A percentile compares a stretch with the other conserved stretches of the same genome.
Conservation (phyloP, 2,113 vertebrate species). For the Psophia crepitans region DNA sequence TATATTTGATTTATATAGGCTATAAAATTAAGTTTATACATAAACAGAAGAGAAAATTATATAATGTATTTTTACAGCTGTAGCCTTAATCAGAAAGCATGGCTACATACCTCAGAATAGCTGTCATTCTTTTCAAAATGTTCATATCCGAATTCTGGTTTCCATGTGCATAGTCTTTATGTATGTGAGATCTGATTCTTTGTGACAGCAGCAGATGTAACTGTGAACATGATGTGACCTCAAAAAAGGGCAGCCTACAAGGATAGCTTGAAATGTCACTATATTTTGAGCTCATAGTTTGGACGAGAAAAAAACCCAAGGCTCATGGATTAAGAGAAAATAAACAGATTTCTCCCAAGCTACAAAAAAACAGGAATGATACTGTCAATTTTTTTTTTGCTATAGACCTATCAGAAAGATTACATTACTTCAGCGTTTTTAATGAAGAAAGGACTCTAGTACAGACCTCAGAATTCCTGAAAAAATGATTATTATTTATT, state of each 20-base stretch:
- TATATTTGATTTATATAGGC: not conserved
- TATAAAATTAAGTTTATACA: not conserved
- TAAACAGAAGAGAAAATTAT: not conserved
- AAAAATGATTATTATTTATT: not conserved
- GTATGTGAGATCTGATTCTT: not conserved
- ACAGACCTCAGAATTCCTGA: not conserved
- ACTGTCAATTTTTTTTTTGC: not conserved
- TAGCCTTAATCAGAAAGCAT: not conserved
- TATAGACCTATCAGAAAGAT: not conserved
- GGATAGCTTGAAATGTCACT: not conserved
- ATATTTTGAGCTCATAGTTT: not conserved
- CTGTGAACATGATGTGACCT: not conserved
- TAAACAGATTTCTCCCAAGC: not conserved
- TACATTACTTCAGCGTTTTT: not conserved
- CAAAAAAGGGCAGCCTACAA: not conserved
- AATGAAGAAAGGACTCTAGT: not conserved
- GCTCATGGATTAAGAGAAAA: not conserved
- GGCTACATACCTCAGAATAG: not conserved
- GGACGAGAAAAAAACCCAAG: not conserved
- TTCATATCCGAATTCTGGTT: not conserved
- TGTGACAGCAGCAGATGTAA: not conserved
- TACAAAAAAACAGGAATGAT: not conserved
- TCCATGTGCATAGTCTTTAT: not conserved
- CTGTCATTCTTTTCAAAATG: not conserved
- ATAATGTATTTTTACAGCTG: not conserved